A percentile compares a stretch with the other conserved stretches of the same genome.
Evolutionary conservation across 2,888 invertebrate species (phyloP).

Genomic region (Agriotes lineatus): DNA sequence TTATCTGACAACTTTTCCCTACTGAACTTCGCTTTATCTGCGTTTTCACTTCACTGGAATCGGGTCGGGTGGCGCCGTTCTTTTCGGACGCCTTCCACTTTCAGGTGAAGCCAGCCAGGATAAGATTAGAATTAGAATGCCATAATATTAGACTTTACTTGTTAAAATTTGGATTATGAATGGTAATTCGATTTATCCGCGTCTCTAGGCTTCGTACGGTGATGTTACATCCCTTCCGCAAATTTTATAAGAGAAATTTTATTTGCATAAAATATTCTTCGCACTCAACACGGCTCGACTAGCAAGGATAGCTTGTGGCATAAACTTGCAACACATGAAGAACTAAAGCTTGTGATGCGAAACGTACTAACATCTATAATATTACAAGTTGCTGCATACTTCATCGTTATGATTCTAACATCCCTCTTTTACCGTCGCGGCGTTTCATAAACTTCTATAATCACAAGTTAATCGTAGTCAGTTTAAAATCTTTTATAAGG

Average conservation of each 20-base stretch:
- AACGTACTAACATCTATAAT: too few species aligned
- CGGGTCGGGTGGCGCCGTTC: conserved; percentile 45
- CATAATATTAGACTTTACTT: conserved; percentile 45
- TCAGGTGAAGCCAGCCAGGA: conserved; percentile 52
- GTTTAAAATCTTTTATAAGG: conserved; percentile 1
- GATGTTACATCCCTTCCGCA: conserved; percentile 23
- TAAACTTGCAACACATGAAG: too few species aligned
- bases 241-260: conserved; percentile 26
- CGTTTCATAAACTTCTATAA: too few species aligned
- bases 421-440: too few species aligned
- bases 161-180: conserved; percentile 47
- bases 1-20: conserved; percentile 66
- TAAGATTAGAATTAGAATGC: conserved; percentile 49
- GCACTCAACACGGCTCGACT: neutral
- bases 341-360: too few species aligned
- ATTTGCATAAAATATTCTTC: conserved; percentile 24
- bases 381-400: too few species aligned
- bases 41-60: conserved; percentile 64
- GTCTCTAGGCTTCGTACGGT: conserved; percentile 30
- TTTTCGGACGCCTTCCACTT: conserved; percentile 44
- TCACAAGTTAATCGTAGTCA: conserved; percentile 4
- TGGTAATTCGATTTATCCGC: conserved; percentile 42
- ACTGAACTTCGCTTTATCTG: conserved; percentile 66
- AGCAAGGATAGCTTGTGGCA: neutral
- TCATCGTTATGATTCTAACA: too few species aligned